A percentile compares a stretch with the other conserved stretches of the same genome.
Evolutionary conservation across 2,797 vertebrate species (phyloP).

Genomic region (Parambassis ranga): DNA sequence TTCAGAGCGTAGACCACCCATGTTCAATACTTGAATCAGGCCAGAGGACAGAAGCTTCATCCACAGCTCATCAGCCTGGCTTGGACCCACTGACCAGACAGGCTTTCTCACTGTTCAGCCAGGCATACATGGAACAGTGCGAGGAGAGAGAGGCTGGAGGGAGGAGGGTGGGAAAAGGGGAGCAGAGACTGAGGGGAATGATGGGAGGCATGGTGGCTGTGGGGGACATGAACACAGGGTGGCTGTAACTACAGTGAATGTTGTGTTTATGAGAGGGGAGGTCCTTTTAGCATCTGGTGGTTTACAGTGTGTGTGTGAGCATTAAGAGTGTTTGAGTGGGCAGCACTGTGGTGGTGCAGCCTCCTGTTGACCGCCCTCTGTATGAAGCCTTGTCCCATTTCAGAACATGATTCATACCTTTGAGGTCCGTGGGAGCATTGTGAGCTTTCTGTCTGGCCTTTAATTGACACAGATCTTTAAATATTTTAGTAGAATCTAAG

Average conservation of each 20-base stretch:
- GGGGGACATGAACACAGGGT: constrained; percentile 6
- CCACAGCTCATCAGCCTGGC: constrained; percentile 57
- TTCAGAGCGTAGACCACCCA: constrained; percentile 46
- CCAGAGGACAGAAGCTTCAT: constrained; percentile 41
- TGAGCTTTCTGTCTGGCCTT: not conserved
- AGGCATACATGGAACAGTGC: constrained; percentile 42
- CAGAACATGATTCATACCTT: not conserved
- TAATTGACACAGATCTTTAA: not conserved
- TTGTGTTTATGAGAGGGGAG: constrained; percentile 30
- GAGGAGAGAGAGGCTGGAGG: not conserved
- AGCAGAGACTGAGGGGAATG: not conserved
- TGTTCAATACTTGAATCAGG: constrained; percentile 25
- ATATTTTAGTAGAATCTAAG: too few species aligned
- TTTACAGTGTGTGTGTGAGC: not conserved
- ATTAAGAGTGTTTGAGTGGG: constrained; percentile 4
- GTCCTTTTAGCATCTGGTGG: not conserved
- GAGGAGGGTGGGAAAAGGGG: not conserved
- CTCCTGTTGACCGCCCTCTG: not conserved
- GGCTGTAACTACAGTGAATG: constrained; percentile 13
- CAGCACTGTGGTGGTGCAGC: not conserved
- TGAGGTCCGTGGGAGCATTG: not conserved
- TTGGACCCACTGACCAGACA: constrained; percentile 35
- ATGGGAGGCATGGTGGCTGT: not conserved
- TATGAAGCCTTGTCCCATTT: not conserved
- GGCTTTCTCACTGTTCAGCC: constrained; percentile 68